These are phyloP conservation scores for Mus pahari DNA, from an alignment of 2,113 vertebrate species.

Conservation along the genomic window DNA sequence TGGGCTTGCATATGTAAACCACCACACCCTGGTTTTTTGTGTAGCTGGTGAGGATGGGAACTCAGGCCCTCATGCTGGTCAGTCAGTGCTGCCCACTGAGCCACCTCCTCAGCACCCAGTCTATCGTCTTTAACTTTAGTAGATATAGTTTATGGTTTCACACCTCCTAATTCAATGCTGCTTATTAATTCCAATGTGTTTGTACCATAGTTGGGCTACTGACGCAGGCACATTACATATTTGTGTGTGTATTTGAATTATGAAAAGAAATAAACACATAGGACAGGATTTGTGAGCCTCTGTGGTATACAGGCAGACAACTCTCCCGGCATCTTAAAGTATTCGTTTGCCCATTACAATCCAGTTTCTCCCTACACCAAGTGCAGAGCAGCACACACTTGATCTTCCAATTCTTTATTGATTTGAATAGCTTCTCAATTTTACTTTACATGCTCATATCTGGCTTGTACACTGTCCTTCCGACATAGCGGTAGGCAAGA, in stretches of 20 bases:
- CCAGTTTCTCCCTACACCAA: background rate
- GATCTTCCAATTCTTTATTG: background rate
- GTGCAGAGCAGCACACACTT: background rate
- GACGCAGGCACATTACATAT: background rate
- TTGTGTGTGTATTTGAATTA: background rate
- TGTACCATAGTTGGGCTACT: background rate
- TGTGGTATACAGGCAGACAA: background rate
- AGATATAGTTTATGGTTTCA: background rate
- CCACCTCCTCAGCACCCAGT: background rate
- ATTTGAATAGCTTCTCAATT: background rate
- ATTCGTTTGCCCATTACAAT: background rate
- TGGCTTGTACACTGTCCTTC: background rate
- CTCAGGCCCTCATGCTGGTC: background rate
- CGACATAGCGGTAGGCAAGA: background rate
- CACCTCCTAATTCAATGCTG: background rate
- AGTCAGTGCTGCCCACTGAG: background rate
- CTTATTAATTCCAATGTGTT: background rate
- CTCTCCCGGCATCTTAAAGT: background rate
- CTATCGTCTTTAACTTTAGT: constrained; percentile 9
- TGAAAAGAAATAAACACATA: background rate
- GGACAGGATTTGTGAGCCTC: background rate
- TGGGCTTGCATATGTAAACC: no score
- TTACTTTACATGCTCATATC: background rate
- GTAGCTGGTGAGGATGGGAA: background rate
- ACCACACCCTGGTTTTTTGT: no score